Percentiles rank a stretch among this genome's conserved stretches.
Conservation (phyloP, 92 coral and sea anemone species). For the Bergia sp. region DNA sequence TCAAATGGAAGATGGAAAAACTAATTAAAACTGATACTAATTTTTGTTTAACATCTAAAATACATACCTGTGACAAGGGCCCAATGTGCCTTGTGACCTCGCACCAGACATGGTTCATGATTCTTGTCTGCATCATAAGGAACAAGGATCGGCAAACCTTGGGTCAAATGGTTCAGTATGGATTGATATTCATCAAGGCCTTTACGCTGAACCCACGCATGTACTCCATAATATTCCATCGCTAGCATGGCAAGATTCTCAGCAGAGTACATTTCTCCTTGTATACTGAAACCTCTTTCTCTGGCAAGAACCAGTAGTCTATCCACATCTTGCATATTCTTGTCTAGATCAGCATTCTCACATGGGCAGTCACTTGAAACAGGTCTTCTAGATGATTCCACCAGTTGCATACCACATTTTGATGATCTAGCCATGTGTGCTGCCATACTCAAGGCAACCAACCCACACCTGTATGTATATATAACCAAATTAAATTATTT, state of each 20-base stretch:
- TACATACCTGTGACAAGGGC: conserved; percentile 89
- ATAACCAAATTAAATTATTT: no score
- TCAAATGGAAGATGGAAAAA: no score
- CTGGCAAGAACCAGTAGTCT: conserved; percentile 69
- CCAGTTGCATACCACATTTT: background rate
- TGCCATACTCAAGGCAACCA: conserved; percentile 87
- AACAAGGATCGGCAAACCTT: conserved; percentile 81
- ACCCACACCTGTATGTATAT: conserved; percentile 78
- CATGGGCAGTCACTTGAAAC: background rate
- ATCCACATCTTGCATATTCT: conserved; percentile 55
- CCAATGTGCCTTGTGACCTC: conserved; percentile 95
- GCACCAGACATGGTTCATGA: conserved; percentile 84
- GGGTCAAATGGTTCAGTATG: conserved; percentile 59
- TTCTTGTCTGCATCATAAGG: conserved; percentile 95
- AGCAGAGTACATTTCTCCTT: conserved; percentile 95
- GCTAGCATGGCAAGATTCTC: conserved; percentile 75
- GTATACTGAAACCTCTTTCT: conserved; percentile 63
- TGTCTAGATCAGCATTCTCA: background rate
- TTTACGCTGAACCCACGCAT: conserved; percentile 48
- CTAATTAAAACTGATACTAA: no score
- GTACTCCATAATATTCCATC: conserved; percentile 68
- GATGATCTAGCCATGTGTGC: conserved; percentile 59
- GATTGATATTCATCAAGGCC: conserved; percentile 59
- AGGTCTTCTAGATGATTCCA: background rate
- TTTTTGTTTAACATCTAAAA: no score